These are phyloP conservation scores for Heteronetta atricapilla DNA, from an alignment of 2,113 vertebrate species.

Conservation along the genomic window DNA sequence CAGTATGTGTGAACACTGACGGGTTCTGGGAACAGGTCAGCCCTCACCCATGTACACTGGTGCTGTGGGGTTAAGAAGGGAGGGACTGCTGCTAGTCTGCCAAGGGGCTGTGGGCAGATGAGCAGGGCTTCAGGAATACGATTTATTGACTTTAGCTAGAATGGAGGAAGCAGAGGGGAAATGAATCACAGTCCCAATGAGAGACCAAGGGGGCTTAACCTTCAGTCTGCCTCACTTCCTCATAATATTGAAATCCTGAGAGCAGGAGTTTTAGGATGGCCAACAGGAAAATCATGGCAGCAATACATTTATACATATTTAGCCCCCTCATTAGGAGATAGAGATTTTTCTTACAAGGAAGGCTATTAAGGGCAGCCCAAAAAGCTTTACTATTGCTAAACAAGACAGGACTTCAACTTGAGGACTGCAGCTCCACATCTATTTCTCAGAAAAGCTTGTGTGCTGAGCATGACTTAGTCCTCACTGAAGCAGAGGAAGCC, in stretches of 20 bases:
- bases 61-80: neutral
- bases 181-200: fast-evolving
- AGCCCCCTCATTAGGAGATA: neutral
- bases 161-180: neutral
- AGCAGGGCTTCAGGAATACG: neutral
- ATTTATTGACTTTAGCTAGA: neutral
- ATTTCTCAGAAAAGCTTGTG: neutral
- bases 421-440: neutral
- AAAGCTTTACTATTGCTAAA: neutral
- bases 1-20: neutral
- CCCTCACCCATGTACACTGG: neutral
- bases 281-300: neutral
- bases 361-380: neutral
- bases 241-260: neutral
- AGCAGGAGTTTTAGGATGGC: neutral
- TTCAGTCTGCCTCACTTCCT: neutral
- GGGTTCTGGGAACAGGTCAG: neutral
- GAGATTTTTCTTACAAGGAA: neutral
- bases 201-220: neutral
- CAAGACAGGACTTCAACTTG: neutral
- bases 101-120: neutral
- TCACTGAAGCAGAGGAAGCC: neutral
- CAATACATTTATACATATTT: neutral
- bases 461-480: neutral
- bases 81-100: neutral